Base-by-base conservation (phyloP, 2,113 vertebrate genomes). In the Python bivittatus region DNA sequence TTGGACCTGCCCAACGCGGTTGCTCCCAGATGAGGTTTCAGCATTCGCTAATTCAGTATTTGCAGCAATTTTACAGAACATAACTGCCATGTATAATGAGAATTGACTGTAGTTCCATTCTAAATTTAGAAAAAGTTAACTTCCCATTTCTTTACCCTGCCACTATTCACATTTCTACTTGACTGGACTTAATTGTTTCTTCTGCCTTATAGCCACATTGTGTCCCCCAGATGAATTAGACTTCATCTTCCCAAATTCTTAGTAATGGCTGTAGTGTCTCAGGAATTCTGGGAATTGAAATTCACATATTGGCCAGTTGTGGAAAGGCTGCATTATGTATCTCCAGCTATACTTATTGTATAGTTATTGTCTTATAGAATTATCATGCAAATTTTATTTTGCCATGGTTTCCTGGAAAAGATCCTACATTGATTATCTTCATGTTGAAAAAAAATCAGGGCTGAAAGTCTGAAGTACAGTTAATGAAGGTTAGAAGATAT, bases 121-220 rank as follows among this genome's bases (percentile, higher is more conserved):
- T 33, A 22, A 94, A 88, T 29, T 27, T 12, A 56, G 23, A n/a
- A 79, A 79, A 79, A 1, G 33, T 20, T 79, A 72, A 7, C 2
- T 13, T 23, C n/a, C 54, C 52, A 6, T 0, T 7, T 42, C 4
- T 2, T n/a, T 9, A 57, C 5, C 3, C 68, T 72, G 33, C 15
- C 87, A 4, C 1, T 79, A 0, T 1, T 2, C 8, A 0, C 0
- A 56, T 17, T 23, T 83, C n/a, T 54, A 56, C n/a, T 83, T 4
- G 13, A 3, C 53, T 64, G 64, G 52, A 20, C 4, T 0, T 20
- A 23, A 23, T 27, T 58, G 52, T 58, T 29, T 27, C 53, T 42
- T 79, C 29, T 90, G 61, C 17, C 13, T 85, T 85, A 58, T 42
- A 23, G 33, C 6, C 20, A n/a, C 4, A 52, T 84, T 56, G 58